Percentiles rank a stretch among this genome's conserved stretches.
Conservation (phyloP, 2,888 invertebrate genomes). For the Drosophila falleni region DNA sequence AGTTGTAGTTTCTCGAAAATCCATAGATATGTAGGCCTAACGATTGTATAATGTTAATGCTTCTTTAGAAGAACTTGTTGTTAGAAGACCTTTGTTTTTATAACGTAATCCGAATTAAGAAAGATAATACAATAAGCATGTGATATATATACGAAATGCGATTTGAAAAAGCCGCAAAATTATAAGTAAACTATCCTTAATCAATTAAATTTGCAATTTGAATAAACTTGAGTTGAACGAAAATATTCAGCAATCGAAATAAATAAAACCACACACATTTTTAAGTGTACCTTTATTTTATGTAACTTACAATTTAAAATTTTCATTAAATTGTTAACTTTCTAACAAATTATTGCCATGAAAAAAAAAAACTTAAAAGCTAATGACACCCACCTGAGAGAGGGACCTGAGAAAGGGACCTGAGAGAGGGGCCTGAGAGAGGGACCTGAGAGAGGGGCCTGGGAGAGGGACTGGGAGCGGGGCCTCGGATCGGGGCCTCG, state of each 20-base stretch:
- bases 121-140: slow-evolving; percentile 70
- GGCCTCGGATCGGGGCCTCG: no score
- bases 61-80: slow-evolving; percentile 79
- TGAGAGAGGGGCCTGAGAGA: no score
- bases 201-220: slow-evolving; percentile 48
- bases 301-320: no score
- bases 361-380: no score
- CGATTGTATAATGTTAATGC: slow-evolving; percentile 74
- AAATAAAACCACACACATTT: neutral
- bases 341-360: no score
- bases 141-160: slow-evolving; percentile 74
- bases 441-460: no score
- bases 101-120: slow-evolving; percentile 60
- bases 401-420: no score
- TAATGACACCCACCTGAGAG: no score
- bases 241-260: neutral
- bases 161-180: slow-evolving; percentile 65
- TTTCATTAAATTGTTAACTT: no score
- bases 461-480: no score
- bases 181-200: slow-evolving; percentile 28
- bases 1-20: slow-evolving; percentile 56
- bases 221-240: slow-evolving; percentile 20
- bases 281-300: neutral
- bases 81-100: slow-evolving; percentile 55
- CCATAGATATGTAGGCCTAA: slow-evolving; percentile 55